A percentile compares a stretch with the other conserved stretches of the same genome.
Conservation (phyloP, 2,888 invertebrate species). For the Labia minor region DNA sequence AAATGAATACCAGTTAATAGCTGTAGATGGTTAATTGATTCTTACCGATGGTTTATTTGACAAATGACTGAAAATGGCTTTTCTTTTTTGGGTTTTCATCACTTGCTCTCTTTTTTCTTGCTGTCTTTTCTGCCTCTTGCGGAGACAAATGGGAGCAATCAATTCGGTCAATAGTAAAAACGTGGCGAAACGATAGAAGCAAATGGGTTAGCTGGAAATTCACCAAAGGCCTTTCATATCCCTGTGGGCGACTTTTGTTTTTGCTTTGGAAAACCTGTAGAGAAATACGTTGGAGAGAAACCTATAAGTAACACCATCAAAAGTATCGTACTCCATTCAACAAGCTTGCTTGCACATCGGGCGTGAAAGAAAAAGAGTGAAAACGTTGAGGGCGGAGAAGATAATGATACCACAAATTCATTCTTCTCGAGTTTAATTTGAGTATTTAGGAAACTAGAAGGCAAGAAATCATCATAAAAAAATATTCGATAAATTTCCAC, state of each 20-base stretch:
- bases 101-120: neutral
- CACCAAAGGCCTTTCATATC: neutral
- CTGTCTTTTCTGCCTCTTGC: neutral
- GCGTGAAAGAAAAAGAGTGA: too few relatives aligned
- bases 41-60: neutral
- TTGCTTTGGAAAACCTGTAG: neutral
- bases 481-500: too few relatives aligned
- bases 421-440: too few relatives aligned
- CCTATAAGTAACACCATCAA: neutral
- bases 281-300: neutral
- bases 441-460: too few relatives aligned
- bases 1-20: too few relatives aligned
- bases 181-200: neutral
- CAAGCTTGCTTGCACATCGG: too few relatives aligned
- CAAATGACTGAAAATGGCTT: constrained; percentile 7
- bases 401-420: too few relatives aligned
- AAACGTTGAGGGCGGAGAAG: too few relatives aligned
- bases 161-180: constrained; percentile 13
- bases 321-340: neutral
- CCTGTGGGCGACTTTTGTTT: constrained; percentile 3
- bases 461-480: too few relatives aligned
- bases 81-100: neutral
- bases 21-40: neutral
- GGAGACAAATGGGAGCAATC: constrained; percentile 1
- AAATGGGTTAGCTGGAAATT: neutral